A percentile compares a stretch with the other conserved stretches of the same genome.
Evolutionary conservation across 2,113 vertebrate genomes (phyloP).

Genomic region (Ailuropoda melanoleuca): DNA sequence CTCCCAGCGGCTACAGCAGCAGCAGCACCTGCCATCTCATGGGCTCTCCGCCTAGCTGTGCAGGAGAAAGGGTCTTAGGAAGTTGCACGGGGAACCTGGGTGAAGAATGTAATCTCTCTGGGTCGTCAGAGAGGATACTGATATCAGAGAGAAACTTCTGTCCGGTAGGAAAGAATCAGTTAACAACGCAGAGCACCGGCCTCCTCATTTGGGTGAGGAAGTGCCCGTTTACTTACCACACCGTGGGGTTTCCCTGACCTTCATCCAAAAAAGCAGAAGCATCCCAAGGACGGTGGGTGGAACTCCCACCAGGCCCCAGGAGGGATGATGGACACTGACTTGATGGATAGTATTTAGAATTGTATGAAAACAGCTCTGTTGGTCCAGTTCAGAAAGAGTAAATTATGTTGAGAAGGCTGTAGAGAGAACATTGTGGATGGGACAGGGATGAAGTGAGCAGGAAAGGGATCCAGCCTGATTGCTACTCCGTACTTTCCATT

Average conservation of each 20-base stretch:
- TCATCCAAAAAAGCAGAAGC: neutral
- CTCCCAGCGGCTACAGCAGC: neutral
- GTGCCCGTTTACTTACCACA: neutral
- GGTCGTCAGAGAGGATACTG: neutral
- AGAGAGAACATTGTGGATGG: neutral
- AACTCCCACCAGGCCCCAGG: neutral
- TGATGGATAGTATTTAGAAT: neutral
- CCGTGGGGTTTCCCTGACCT: neutral
- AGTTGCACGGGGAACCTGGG: neutral
- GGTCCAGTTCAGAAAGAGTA: neutral
- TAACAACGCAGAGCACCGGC: neutral
- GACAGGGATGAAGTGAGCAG: neutral
- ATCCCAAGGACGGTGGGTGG: neutral
- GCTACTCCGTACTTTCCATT: neutral
- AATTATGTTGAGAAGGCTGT: neutral
- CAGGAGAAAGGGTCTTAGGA: neutral
- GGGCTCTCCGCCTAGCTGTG: neutral
- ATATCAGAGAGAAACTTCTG: neutral
- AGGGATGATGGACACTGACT: neutral
- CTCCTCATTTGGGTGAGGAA: neutral
- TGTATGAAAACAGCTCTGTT: no score
- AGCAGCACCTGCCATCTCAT: neutral
- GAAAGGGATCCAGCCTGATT: no score
- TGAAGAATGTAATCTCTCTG: neutral
- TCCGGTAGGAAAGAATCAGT: neutral